Evolutionary conservation across 2,888 invertebrate species (phyloP), one percentile per base, ranked within the genome.

Genomic region (Masnerella sp.): DNA sequence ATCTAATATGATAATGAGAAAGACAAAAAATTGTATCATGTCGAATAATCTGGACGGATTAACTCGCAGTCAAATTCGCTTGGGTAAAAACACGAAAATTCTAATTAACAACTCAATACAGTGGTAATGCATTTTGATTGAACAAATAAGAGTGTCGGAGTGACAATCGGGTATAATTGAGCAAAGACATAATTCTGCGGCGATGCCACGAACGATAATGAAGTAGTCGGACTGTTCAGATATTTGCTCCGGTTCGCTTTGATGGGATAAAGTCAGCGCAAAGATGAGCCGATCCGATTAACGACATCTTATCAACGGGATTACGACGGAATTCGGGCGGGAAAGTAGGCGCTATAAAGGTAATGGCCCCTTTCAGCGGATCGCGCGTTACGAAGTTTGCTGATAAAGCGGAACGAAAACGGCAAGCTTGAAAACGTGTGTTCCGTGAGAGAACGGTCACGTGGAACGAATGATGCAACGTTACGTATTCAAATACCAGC

Each of bases 211-310:
- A 9, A 18, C 52, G 74, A 69, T 69, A 30, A 74, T 65, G 54
- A 71, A 71, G 75, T 62, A 71, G 67, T 62, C 47, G 32, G 64
- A 67, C 11, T 56, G 70, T 70, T 42, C 25, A 47, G 40, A 49
- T 22, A 70, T 62, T 49, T 67, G 64, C 51, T 43, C 65, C 49
- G 64, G 77, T 76, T 75, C 71, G 77, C 77, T 80, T 79, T 78
- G 82, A 82, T 78, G 72, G 77, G 77, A 79, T 77, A 77, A 80
- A 80, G 78, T 78, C 74, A 61, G 54, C 70, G 81, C 75, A 76
- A 75, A 80, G 80, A 80, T 73, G 77, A 76, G 72, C 68, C 79
- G 74, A 81, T 81, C 79, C 81, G 82, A 82, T 82, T 82, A 79
- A 65, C 61, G 59, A 68, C 65, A 49, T 65, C 78, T 80, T 76